These are phyloP conservation scores for Drosophila dives DNA, from an alignment of 2,888 invertebrate species.

Conservation along the genomic window DNA sequence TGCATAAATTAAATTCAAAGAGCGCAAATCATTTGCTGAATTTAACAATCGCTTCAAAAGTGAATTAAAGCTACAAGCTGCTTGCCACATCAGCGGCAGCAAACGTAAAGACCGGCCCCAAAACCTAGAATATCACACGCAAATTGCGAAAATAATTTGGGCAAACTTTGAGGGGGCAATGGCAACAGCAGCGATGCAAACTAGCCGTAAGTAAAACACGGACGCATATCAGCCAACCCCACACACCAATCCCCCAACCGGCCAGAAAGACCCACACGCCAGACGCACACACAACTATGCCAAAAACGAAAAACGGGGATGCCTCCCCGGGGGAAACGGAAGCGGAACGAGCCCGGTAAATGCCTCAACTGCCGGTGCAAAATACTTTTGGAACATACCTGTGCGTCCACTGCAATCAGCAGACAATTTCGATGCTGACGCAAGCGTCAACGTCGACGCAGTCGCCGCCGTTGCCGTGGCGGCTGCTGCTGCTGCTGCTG, in stretches of 20 bases:
- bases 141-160: conserved; percentile 69
- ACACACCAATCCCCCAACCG: conserved; percentile 2
- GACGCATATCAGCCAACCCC: conserved; percentile 30
- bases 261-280: conserved; percentile 39
- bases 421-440: conserved; percentile 79
- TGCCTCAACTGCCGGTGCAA: conserved; percentile 78
- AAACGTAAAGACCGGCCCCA: conserved; percentile 38
- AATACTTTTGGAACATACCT: conserved; percentile 86
- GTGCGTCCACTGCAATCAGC: conserved; percentile 88
- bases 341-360: conserved; percentile 70
- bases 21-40: conserved; percentile 13
- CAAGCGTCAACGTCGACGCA: conserved; percentile 50
- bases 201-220: conserved; percentile 54
- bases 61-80: conserved; percentile 36
- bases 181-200: conserved; percentile 41
- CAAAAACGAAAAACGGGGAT: conserved; percentile 79
- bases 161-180: conserved; percentile 43
- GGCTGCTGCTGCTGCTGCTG: conserved; percentile 45
- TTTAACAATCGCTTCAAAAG: conserved; percentile 15
- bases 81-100: conserved; percentile 32
- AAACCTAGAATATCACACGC: conserved; percentile 78
- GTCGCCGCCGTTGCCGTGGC: conserved; percentile 40
- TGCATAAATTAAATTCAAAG: background rate
- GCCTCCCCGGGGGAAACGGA: conserved; percentile 61
- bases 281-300: conserved; percentile 76